Percentiles rank a stretch among this genome's conserved stretches.
Evolutionary conservation across 2,797 vertebrate species (phyloP).

Genomic region (Eospalax fontanierii): DNA sequence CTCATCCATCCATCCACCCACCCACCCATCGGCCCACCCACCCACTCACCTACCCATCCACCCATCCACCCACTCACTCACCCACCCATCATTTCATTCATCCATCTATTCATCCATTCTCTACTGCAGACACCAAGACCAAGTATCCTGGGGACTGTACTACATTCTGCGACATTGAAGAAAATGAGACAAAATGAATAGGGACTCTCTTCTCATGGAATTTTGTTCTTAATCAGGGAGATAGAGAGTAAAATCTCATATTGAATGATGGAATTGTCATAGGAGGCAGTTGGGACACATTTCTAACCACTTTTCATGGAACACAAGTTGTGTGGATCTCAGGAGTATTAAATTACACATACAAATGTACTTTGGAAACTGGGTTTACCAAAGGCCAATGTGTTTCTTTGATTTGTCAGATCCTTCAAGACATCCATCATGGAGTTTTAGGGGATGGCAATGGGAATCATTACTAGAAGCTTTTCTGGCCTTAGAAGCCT

Average conservation of each 20-base stretch:
- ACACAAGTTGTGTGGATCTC: background rate
- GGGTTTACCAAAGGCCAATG: background rate
- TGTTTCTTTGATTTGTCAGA: background rate
- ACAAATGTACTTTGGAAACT: background rate
- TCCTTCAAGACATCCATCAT: background rate
- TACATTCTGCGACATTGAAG: background rate
- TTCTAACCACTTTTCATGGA: background rate
- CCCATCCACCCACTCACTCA: too few species aligned
- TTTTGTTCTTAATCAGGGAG: background rate
- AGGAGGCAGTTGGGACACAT: background rate
- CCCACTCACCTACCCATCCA: too few species aligned
- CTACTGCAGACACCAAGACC: background rate
- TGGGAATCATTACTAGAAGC: background rate
- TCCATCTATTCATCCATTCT: background rate
- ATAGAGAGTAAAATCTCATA: background rate
- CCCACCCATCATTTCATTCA: too few species aligned
- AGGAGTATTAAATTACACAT: background rate
- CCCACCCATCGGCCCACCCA: too few species aligned
- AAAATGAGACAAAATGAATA: background rate
- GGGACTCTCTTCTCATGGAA: background rate
- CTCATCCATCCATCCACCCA: accelerated
- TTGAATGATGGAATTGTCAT: background rate
- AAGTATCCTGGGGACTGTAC: background rate
- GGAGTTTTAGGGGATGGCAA: background rate
- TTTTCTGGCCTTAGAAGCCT: background rate